Base-by-base conservation (phyloP, 2,113 vertebrate species). In the Tupaia tana region DNA sequence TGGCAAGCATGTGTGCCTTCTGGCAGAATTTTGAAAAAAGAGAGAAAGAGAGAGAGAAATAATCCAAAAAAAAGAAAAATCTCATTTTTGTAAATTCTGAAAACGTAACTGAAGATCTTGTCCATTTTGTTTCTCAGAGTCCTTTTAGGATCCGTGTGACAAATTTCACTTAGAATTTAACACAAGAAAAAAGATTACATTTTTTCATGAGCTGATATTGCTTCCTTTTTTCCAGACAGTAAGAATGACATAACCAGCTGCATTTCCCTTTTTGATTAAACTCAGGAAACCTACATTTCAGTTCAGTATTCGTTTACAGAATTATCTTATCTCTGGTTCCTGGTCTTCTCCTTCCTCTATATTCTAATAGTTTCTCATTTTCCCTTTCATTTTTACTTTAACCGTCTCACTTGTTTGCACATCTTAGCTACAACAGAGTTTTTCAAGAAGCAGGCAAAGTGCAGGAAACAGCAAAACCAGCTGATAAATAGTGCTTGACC, bases 261-360 rank as follows among this genome's bases (percentile, higher is more conserved):
- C 34, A 13, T 92, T 97, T 97, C 93, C 75, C 20, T 59, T 96
- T 96, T 96, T 93, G 27, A 92, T 94, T 77, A 89, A 75, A 92
- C 90, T 87, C 92, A 93, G 69, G 87, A 92, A 94, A 63, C 87
- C 66, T 71, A 78, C 87, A 94, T 61, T 94, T 91, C 69, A 94
- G 56, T 71, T 93, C 87, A 96, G 91, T 59, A 77, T 79, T 34
- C 52, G 43, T 83, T 91, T 94, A 94, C 43, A 90, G 80, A 96
- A 90, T 92, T 87, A 96, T 95, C 81, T 95, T 81, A 66, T 92
- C 25, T 92, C 78, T 10, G 15, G 29, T 78, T 93, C 59, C 78
- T 95, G 71, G 52, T 91, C 43, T 91, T 94, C 73, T 64, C 16
- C 59, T 96, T 95, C 54, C 58, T 96, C 69, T 69, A 0, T 56